Evolutionary conservation across 30 jellyfish, hydroid and myxozoan genomes (phyloP).

Genomic region (Hydractinia echinata): DNA sequence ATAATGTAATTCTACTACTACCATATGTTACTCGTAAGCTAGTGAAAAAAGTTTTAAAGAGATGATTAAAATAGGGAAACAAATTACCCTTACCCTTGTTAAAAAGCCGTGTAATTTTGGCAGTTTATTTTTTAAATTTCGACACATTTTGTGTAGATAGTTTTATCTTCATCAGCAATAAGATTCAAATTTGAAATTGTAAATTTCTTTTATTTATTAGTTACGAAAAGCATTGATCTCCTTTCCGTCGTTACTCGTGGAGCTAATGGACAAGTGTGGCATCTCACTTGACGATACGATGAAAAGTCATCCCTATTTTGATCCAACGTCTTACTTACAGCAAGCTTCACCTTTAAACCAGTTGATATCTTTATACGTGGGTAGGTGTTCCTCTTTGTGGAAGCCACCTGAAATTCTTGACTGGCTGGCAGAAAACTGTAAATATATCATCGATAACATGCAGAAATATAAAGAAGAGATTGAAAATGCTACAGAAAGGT

Average conservation of each 20-base stretch:
- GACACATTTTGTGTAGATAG: no score
- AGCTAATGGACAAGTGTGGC: slow-evolving; percentile 72
- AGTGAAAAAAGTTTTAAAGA: no score
- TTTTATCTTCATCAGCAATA: no score
- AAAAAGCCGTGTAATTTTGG: no score
- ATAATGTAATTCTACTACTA: no score
- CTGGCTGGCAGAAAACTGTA: slow-evolving; percentile 65
- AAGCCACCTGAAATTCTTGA: slow-evolving; percentile 84
- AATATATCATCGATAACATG: slow-evolving; percentile 35
- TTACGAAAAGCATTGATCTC: slow-evolving; percentile 76
- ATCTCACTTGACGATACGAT: slow-evolving; percentile 58
- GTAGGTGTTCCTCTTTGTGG: slow-evolving; percentile 73
- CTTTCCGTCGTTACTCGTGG: slow-evolving; percentile 66
- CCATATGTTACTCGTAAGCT: no score
- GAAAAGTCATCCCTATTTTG: slow-evolving; percentile 54
- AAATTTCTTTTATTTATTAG: slow-evolving; percentile 27
- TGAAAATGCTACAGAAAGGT: slow-evolving; percentile 16
- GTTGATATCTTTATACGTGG: slow-evolving; percentile 58
- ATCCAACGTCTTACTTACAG: slow-evolving; percentile 30
- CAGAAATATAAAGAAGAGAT: not conserved
- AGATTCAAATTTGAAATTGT: no score
- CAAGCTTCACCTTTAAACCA: slow-evolving; percentile 67
- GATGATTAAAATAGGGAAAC: no score
- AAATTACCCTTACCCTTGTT: no score
- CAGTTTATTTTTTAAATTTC: no score